A percentile compares a stretch with the other conserved stretches of the same genome.
phyloP scores from a whole-genome alignment of 92 coral and sea anemone species.

The Micromussa lordhowensis region DNA sequence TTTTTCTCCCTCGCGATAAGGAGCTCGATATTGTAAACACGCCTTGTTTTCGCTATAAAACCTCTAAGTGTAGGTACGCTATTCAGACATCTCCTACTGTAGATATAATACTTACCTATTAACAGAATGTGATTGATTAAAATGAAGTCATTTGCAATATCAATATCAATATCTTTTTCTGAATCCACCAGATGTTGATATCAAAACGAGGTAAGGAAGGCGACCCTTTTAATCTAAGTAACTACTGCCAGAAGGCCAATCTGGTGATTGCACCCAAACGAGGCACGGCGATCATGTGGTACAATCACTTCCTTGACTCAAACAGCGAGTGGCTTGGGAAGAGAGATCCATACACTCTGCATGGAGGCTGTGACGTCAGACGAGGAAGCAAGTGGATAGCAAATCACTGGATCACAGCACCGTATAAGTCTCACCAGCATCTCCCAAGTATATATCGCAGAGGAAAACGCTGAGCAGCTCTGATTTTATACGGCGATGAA shows the following conservation, averaged over 20 bases:
- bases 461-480: not conserved
- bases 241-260: slow-evolving; percentile 76
- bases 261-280: slow-evolving; percentile 69
- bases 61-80: no score
- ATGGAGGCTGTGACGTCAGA: slow-evolving; percentile 80
- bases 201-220: slow-evolving; percentile 57
- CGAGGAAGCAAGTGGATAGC: slow-evolving; percentile 84
- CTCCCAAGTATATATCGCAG: slow-evolving; percentile 60
- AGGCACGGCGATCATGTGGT: slow-evolving; percentile 89
- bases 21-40: no score
- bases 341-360: slow-evolving; percentile 71
- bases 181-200: slow-evolving; percentile 21
- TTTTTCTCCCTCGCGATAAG: no score
- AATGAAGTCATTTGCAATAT: no score
- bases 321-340: slow-evolving; percentile 74
- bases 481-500: not conserved
- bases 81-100: no score
- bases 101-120: no score
- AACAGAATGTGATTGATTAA: no score
- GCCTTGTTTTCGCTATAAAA: no score
- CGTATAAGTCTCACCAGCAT: slow-evolving; percentile 55
- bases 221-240: slow-evolving; percentile 79
- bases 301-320: slow-evolving; percentile 76
- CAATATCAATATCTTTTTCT: not conserved
- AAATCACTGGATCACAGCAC: slow-evolving; percentile 83